phyloP scores from a whole-genome alignment of 2,888 invertebrate genomes.

The Calephelis perditalis region DNA sequence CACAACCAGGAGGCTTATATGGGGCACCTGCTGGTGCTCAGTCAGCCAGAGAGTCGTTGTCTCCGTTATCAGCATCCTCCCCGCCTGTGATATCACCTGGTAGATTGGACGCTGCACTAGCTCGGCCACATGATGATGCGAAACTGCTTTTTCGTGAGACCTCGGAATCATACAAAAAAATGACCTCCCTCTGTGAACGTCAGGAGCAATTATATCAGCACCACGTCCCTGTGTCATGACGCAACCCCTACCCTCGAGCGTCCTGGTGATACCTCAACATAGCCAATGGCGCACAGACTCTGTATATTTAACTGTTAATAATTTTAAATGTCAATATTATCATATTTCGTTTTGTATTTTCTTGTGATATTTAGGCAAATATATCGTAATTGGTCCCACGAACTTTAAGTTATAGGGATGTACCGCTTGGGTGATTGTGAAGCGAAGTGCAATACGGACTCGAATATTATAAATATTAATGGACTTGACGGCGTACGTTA shows the following conservation, averaged over 20 bases:
- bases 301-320: slow-evolving; percentile 75
- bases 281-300: slow-evolving; percentile 48
- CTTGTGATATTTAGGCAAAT: slow-evolving; percentile 78
- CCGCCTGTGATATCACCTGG: slow-evolving; percentile 71
- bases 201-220: slow-evolving; percentile 76
- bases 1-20: slow-evolving; percentile 56
- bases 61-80: slow-evolving; percentile 68
- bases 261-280: slow-evolving; percentile 60
- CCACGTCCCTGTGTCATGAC: slow-evolving; percentile 77
- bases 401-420: slow-evolving; percentile 75
- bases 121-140: slow-evolving; percentile 61
- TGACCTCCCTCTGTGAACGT: slow-evolving; percentile 74
- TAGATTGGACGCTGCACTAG: slow-evolving; percentile 64
- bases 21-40: slow-evolving; percentile 63
- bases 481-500: slow-evolving; percentile 56
- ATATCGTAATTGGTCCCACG: slow-evolving; percentile 73
- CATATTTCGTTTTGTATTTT: slow-evolving; percentile 77
- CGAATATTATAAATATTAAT: slow-evolving; percentile 69
- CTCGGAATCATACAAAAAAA: slow-evolving; percentile 72
- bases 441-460: slow-evolving; percentile 72
- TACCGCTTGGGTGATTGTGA: slow-evolving; percentile 62
- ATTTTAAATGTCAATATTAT: slow-evolving; percentile 75
- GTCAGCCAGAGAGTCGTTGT: slow-evolving; percentile 63
- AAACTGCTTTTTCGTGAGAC: slow-evolving; percentile 76
- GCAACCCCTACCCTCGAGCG: slow-evolving; percentile 55